Evolutionary conservation across 2,888 invertebrate species (phyloP).

Genomic region (Ecdyonurus torrentis): DNA sequence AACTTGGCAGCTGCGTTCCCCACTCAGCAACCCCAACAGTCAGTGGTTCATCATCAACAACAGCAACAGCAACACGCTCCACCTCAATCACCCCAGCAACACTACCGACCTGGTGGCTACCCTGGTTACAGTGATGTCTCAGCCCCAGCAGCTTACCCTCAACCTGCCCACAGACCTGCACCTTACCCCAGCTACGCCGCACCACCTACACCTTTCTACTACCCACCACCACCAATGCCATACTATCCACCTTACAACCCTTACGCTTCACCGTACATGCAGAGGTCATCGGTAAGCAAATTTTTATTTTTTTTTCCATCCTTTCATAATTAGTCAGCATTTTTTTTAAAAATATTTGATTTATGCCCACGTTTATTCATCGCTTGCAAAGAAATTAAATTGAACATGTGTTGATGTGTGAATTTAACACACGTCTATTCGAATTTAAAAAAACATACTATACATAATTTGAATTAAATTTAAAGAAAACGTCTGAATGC

Average conservation of each 20-base stretch:
- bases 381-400: too few relatives aligned
- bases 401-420: too few relatives aligned
- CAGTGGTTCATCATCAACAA: slow-evolving; percentile 6
- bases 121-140: not conserved
- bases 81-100: slow-evolving; percentile 9
- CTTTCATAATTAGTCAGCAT: too few relatives aligned
- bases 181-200: not conserved
- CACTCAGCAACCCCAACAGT: slow-evolving; percentile 17
- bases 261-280: not conserved
- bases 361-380: too few relatives aligned
- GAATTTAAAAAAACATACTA: too few relatives aligned
- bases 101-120: slow-evolving; percentile 6
- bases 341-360: too few relatives aligned
- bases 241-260: not conserved
- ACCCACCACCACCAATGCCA: slow-evolving; percentile 8
- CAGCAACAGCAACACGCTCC: slow-evolving; percentile 5
- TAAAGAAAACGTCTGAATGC: too few relatives aligned
- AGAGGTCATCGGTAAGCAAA: not conserved
- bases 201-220: slow-evolving; percentile 7
- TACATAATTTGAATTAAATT: too few relatives aligned
- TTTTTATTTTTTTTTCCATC: too few relatives aligned
- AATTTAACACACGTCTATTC: too few relatives aligned
- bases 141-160: slow-evolving; percentile 15
- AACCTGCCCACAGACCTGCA: not conserved
- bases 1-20: slow-evolving; percentile 17